Base-by-base conservation (phyloP, 1,140 invertebrate species). In the Doryteuthis pealeii region DNA sequence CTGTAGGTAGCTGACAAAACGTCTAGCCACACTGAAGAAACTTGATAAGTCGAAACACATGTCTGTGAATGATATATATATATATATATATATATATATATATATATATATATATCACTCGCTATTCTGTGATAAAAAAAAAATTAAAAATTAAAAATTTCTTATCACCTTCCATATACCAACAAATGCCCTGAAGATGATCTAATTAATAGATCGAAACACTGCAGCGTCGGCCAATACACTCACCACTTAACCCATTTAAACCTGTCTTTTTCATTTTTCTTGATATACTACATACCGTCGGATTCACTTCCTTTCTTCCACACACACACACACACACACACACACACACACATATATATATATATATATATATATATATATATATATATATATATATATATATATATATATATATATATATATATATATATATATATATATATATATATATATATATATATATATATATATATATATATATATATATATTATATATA, bases 401-500 rank as follows among this genome's bases (percentile, higher is more conserved):
- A 67, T 67, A 67, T 67, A 67, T 67, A 67, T 26, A 67, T 67
- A 67, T 67, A 67, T 67, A 67, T 67, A 67, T 67, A 67, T 67
- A 67, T 67, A 12, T 67, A 67, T 67, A 67, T 67, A 67, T 67
- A 67, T 67, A 67, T 67, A 67, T 67, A 67, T 67, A 67, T 67
- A 67, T 67, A 67, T 67, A 67, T 26, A 67, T 67, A 67, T 67
- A 67, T 67, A 67, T 67, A 67, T 67, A 67, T 67, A 28, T 31
- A 12, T 31, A 67, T 67, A 31, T 67, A 31, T 67, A 28, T 31
- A 67, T 67, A n/a, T n/a, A 67, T 67, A 31, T 67, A 31, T n/a
- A 67, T 67, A 31, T 67, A 67, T 26, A 31, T n/a, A n/a, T 67
- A 31, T 28, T 12, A 10, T 67, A 67, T 67, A 31, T 67, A 28